Conservation (phyloP, 30 jellyfish, hydroid and myxozoan species). For the Cassiopea andromeda region DNA sequence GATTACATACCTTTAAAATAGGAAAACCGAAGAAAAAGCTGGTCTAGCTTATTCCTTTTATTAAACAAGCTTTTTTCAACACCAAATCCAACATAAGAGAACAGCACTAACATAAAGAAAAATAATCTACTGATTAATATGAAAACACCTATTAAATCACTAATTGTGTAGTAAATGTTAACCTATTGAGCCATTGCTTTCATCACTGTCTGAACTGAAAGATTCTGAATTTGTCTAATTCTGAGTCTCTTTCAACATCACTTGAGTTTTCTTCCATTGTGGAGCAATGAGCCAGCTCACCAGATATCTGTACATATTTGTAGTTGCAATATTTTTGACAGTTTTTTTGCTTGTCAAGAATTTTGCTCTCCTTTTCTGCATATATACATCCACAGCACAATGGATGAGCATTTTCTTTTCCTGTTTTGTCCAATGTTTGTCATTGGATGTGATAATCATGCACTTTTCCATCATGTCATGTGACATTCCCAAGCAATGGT, state of each 20-base stretch:
- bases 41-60: neutral
- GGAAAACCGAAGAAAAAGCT: neutral
- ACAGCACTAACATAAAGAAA: neutral
- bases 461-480: slow-evolving; percentile 36
- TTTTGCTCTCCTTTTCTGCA: slow-evolving; percentile 16
- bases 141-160: neutral
- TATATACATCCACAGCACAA: slow-evolving; percentile 25
- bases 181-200: slow-evolving; percentile 21
- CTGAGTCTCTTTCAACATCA: slow-evolving; percentile 9
- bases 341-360: slow-evolving; percentile 22
- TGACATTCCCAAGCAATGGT: slow-evolving; percentile 7
- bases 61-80: neutral
- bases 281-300: slow-evolving; percentile 21
- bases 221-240: slow-evolving; percentile 5
- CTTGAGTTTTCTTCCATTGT: slow-evolving; percentile 38
- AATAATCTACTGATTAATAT: neutral
- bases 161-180: neutral
- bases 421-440: slow-evolving; percentile 6
- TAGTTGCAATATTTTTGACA: slow-evolving; percentile 6
- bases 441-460: slow-evolving; percentile 20
- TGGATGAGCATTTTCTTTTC: slow-evolving; percentile 20
- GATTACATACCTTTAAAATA: neutral
- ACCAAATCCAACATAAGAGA: neutral
- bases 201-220: slow-evolving; percentile 27
- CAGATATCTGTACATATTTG: neutral